Evolutionary conservation across 2,797 vertebrate genomes (phyloP).

Genomic region (Halcyon badia): DNA sequence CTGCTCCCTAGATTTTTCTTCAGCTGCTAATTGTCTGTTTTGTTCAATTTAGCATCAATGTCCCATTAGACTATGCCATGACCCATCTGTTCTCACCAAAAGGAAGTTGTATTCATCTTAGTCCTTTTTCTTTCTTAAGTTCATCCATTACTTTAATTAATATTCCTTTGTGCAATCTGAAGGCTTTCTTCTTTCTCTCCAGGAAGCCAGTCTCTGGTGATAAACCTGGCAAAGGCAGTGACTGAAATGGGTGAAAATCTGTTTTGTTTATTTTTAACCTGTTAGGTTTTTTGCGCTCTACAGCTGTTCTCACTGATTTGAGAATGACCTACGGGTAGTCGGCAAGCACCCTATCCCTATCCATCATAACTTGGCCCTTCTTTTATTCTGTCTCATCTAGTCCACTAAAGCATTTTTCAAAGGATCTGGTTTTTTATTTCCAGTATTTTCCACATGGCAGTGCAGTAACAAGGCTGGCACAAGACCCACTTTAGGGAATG

Average conservation of each 20-base stretch:
- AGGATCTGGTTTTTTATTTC: background rate
- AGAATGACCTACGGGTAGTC: slow-evolving; percentile 13
- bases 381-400: slow-evolving; percentile 39
- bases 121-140: slow-evolving; percentile 1
- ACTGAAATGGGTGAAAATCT: slow-evolving; percentile 18
- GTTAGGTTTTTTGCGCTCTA: background rate
- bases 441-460: background rate
- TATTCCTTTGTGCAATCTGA: slow-evolving; percentile 43
- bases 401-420: slow-evolving; percentile 34
- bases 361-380: slow-evolving; percentile 21
- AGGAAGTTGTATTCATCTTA: slow-evolving; percentile 21
- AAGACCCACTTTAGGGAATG: background rate
- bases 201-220: background rate
- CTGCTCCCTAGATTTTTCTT: slow-evolving; percentile 16
- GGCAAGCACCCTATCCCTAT: background rate
- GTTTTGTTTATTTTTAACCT: slow-evolving; percentile 41
- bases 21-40: slow-evolving; percentile 36
- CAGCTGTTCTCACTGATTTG: slow-evolving; percentile 47
- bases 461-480: slow-evolving; percentile 16
- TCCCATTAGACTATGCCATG: slow-evolving; percentile 10
- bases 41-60: slow-evolving; percentile 17
- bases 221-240: slow-evolving; percentile 7
- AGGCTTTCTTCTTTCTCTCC: slow-evolving; percentile 43
- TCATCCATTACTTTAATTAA: slow-evolving; percentile 39
- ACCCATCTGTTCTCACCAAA: slow-evolving; percentile 32